These are phyloP conservation scores for Lasioglossum calceatum DNA, from an alignment of 2,888 invertebrate genomes.

Conservation along the genomic window DNA sequence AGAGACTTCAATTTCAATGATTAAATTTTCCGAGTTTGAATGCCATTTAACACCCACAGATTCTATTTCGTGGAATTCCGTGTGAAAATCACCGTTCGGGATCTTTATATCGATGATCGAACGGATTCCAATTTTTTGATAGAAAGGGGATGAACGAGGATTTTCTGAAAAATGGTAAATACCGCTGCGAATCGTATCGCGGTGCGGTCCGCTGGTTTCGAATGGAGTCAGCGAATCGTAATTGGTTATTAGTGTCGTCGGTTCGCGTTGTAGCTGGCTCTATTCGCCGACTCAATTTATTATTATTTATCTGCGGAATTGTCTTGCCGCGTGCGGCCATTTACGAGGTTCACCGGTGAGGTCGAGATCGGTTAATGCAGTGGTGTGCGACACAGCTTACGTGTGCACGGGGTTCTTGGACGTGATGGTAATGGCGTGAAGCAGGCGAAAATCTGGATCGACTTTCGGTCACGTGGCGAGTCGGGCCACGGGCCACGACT, in stretches of 20 bases:
- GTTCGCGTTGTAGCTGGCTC: background rate
- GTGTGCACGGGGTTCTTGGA: background rate
- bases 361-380: background rate
- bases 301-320: background rate
- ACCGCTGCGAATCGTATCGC: background rate
- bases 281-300: background rate
- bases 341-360: background rate
- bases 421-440: background rate
- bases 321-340: background rate
- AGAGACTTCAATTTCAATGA: background rate
- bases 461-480: constrained; percentile 49
- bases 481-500: constrained; percentile 52
- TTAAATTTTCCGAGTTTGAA: background rate
- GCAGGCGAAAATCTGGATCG: constrained; percentile 30
- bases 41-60: background rate
- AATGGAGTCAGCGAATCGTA: constrained; percentile 2
- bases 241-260: constrained; percentile 2
- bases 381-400: background rate
- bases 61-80: background rate
- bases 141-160: background rate
- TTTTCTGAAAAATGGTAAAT: constrained; percentile 2
- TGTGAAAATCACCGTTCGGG: background rate
- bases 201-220: background rate
- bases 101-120: background rate
- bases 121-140: constrained; percentile 2